Evolutionary conservation across 2,888 invertebrate species (phyloP).

Genomic region (Drosophila algonquin): DNA sequence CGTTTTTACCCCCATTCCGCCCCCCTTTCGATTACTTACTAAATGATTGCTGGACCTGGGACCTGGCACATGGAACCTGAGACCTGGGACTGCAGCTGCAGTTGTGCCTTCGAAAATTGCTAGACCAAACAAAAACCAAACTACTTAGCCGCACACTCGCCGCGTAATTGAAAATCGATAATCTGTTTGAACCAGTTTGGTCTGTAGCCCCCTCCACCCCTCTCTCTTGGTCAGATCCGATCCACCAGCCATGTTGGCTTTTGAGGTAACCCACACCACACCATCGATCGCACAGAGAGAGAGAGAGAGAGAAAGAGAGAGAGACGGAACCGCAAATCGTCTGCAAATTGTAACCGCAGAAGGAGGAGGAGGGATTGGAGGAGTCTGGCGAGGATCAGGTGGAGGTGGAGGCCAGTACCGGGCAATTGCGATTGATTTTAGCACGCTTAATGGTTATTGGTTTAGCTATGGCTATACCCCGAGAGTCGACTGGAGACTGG

Average conservation of each 20-base stretch:
- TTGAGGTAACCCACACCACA: conserved; percentile 30
- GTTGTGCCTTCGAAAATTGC: conserved; percentile 67
- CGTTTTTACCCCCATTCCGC: background rate
- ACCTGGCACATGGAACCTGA: conserved; percentile 1
- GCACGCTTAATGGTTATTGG: conserved; percentile 80
- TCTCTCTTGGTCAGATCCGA: conserved; percentile 24
- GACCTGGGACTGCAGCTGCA: conserved; percentile 52
- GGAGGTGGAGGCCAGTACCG: conserved; percentile 19
- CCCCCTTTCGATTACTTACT: conserved; percentile 41
- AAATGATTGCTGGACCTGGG: conserved; percentile 49
- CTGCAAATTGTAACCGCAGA: conserved; percentile 76
- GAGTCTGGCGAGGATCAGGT: conserved; percentile 24
- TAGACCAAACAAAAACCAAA: conserved; percentile 80
- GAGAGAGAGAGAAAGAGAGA: conserved; percentile 10
- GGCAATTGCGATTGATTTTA: conserved; percentile 72
- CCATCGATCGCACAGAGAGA: background rate
- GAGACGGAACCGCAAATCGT: conserved; percentile 71
- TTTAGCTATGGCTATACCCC: conserved; percentile 65
- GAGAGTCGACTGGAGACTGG: conserved; percentile 5
- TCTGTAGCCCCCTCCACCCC: conserved; percentile 22
- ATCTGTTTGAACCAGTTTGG: conserved; percentile 76
- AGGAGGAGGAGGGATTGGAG: conserved; percentile 38
- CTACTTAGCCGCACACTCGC: conserved; percentile 78
- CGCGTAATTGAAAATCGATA: conserved; percentile 81
- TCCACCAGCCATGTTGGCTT: conserved; percentile 64